Evolutionary conservation across 2,888 invertebrate genomes (phyloP).

Genomic region (Hemicrepidius hirtus): DNA sequence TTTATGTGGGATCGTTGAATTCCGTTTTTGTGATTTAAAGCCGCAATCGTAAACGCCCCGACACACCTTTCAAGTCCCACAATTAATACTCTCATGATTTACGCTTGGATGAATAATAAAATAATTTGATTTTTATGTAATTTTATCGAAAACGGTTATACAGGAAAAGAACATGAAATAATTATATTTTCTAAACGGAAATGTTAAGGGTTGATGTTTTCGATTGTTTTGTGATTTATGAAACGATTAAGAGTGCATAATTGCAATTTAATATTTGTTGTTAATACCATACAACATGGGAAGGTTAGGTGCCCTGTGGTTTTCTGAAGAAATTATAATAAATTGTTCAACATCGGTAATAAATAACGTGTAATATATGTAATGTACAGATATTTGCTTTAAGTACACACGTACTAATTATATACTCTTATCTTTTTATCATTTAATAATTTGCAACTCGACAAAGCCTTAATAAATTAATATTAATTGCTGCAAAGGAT

Average conservation of each 20-base stretch:
- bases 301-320: slow-evolving; percentile 30
- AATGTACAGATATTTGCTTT: slow-evolving; percentile 63
- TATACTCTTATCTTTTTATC: slow-evolving; percentile 51
- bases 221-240: slow-evolving; percentile 21
- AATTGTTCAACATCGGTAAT: slow-evolving; percentile 26
- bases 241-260: slow-evolving; percentile 12
- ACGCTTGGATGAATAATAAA: not conserved
- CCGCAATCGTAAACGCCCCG: slow-evolving; percentile 30
- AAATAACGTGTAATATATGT: slow-evolving; percentile 35
- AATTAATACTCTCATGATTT: slow-evolving; percentile 22
- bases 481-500: slow-evolving; percentile 35
- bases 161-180: not conserved
- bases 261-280: slow-evolving; percentile 21
- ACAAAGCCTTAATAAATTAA: slow-evolving; percentile 60
- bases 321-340: slow-evolving; percentile 31
- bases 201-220: slow-evolving; percentile 1
- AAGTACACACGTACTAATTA: slow-evolving; percentile 67
- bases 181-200: not conserved
- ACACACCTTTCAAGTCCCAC: slow-evolving; percentile 37
- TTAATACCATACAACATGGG: slow-evolving; percentile 15
- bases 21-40: slow-evolving; percentile 30
- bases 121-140: not conserved
- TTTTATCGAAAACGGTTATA: slow-evolving; percentile 1
- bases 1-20: slow-evolving; percentile 4
- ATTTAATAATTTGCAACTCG: slow-evolving; percentile 24